These are phyloP conservation scores for Sialia sialis DNA, from an alignment of 2,113 vertebrate species.

Conservation along the genomic window DNA sequence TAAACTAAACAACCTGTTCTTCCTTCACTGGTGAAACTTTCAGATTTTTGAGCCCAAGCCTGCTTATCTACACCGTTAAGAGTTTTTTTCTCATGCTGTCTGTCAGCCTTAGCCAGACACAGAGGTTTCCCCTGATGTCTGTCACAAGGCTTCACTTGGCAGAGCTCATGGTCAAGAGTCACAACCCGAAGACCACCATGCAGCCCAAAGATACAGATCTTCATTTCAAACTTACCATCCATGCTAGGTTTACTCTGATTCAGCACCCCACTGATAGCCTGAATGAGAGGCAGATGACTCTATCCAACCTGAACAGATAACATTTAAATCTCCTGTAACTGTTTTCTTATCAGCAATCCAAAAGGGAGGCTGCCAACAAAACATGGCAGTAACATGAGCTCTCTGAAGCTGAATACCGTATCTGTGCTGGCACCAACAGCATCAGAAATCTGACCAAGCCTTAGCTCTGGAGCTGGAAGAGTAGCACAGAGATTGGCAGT, in stretches of 20 bases:
- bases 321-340: background rate
- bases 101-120: background rate
- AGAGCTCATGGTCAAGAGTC: background rate
- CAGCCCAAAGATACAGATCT: background rate
- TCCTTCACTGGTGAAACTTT: background rate
- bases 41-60: background rate
- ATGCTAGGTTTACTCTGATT: background rate
- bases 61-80: background rate
- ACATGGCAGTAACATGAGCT: background rate
- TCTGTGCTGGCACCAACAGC: background rate
- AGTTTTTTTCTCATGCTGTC: background rate
- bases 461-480: background rate
- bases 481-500: background rate
- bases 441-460: background rate
- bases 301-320: background rate
- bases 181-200: background rate
- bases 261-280: background rate
- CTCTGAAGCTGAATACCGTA: background rate
- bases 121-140: background rate
- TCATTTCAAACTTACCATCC: background rate
- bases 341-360: background rate
- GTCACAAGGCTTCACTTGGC: background rate
- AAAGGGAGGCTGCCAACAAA: background rate
- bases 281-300: rapidly evolving
- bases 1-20: background rate